Evolutionary conservation across 1,140 invertebrate genomes (phyloP).

Genomic region (Scaptodrosophila lebanonensis): DNA sequence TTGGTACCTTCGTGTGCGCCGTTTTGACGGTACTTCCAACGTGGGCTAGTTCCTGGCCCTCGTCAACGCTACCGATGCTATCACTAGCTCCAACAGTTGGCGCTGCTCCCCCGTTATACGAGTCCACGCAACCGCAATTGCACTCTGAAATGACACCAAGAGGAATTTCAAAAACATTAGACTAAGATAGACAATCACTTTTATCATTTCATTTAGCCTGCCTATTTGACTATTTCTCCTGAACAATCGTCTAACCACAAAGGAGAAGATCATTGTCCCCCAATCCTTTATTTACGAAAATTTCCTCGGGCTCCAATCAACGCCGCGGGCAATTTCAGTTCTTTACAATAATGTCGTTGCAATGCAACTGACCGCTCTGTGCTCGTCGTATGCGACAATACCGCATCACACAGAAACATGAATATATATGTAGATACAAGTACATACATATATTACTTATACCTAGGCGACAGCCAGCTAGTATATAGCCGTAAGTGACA

Average conservation of each 20-base stretch:
- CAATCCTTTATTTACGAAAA: neutral
- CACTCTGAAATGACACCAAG: no score
- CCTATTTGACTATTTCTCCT: slow-evolving; percentile 22
- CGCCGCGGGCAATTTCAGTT: slow-evolving; percentile 42
- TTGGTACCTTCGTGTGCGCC: slow-evolving; percentile 77
- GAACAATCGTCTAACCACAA: slow-evolving; percentile 40
- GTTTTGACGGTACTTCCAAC: slow-evolving; percentile 67
- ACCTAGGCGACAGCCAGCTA: no score
- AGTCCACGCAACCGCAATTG: slow-evolving; percentile 76
- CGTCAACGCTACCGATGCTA: slow-evolving; percentile 25
- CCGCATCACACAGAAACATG: slow-evolving; percentile 11
- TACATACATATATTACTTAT: slow-evolving; percentile 24
- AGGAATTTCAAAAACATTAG: no score
- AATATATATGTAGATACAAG: slow-evolving; percentile 22
- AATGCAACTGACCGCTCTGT: slow-evolving; percentile 44
- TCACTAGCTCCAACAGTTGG: slow-evolving; percentile 1
- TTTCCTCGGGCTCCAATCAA: slow-evolving; percentile 32
- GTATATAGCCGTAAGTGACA: slow-evolving; percentile 10
- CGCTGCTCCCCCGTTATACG: slow-evolving; percentile 56
- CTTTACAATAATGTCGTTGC: slow-evolving; percentile 19
- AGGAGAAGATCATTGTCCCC: slow-evolving; percentile 33
- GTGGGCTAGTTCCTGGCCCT: slow-evolving; percentile 20
- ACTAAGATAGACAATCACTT: no score
- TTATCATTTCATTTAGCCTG: neutral
- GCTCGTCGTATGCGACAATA: slow-evolving; percentile 17